Percentiles rank a stretch among this genome's conserved stretches.
Conservation (phyloP, 1,140 invertebrate species). For the Chironomus striatipennis region DNA sequence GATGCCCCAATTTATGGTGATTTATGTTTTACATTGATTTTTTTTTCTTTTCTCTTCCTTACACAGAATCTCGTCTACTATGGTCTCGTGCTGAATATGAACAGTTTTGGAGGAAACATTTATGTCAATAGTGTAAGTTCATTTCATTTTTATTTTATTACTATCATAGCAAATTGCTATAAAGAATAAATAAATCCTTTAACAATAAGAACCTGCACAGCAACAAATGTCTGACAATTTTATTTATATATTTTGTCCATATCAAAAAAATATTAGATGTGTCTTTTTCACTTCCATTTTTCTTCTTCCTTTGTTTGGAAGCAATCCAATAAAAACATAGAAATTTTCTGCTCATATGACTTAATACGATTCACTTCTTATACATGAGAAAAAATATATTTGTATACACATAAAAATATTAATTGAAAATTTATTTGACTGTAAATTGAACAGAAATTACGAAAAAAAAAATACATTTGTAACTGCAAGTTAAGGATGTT, state of each 20-base stretch:
- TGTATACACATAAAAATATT: not conserved
- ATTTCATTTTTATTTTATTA: not conserved
- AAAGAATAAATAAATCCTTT: no score
- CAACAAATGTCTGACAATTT: no score
- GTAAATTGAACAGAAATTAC: not conserved
- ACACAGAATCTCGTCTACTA: slow-evolving; percentile 58
- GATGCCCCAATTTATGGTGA: not conserved
- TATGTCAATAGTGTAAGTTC: slow-evolving; percentile 56
- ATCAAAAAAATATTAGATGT: no score
- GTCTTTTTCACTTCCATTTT: no score
- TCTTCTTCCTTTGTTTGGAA: not conserved
- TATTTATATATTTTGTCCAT: no score
- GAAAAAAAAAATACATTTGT: no score
- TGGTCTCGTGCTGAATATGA: slow-evolving; percentile 59
- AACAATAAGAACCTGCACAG: no score
- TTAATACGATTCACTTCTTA: no score
- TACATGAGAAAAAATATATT: no score
- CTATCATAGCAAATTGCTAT: no score
- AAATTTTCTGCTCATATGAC: not conserved
- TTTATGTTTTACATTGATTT: not conserved
- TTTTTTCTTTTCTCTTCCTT: not conserved
- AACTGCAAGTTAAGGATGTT: no score
- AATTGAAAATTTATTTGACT: not conserved
- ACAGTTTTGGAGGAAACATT: slow-evolving; percentile 58
- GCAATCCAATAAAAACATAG: not conserved